These are phyloP conservation scores for Lumbricus terrestris DNA, from an alignment of 2,888 invertebrate genomes.

Conservation along the genomic window DNA sequence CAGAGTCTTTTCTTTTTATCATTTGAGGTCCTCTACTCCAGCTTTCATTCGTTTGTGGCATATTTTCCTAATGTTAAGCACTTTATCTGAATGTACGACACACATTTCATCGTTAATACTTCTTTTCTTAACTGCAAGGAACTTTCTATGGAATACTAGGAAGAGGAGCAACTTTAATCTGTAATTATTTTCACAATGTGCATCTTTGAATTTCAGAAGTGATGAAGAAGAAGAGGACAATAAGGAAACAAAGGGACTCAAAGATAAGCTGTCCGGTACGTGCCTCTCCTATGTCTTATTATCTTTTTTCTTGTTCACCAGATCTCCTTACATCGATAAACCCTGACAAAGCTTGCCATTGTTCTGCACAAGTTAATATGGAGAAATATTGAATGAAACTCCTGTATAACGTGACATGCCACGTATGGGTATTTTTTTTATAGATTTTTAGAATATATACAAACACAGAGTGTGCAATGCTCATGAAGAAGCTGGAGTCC, in stretches of 20 bases:
- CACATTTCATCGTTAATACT: neutral
- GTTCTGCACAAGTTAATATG: neutral
- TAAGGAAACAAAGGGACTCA: conserved; percentile 93
- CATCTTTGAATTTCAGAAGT: conserved; percentile 11
- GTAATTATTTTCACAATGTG: no score
- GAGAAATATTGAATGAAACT: neutral
- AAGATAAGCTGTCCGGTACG: conserved; percentile 79
- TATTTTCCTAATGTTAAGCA: neutral
- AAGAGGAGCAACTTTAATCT: neutral
- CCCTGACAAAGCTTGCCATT: no score
- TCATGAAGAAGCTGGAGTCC: no score
- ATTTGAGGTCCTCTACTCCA: neutral
- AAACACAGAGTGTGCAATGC: neutral
- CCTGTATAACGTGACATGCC: neutral
- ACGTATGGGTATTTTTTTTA: neutral
- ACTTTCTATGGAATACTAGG: neutral
- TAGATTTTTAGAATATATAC: neutral
- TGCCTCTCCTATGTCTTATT: neutral
- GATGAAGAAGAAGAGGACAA: conserved; percentile 67
- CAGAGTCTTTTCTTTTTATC: no score
- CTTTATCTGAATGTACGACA: neutral
- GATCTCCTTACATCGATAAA: neutral
- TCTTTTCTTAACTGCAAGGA: neutral
- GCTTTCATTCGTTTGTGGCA: neutral
- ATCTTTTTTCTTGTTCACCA: neutral